A percentile compares a stretch with the other conserved stretches of the same genome.
These are phyloP conservation scores for Pocillopora meandrina DNA, from an alignment of 92 coral and sea anemone species.

Conservation along the genomic window DNA sequence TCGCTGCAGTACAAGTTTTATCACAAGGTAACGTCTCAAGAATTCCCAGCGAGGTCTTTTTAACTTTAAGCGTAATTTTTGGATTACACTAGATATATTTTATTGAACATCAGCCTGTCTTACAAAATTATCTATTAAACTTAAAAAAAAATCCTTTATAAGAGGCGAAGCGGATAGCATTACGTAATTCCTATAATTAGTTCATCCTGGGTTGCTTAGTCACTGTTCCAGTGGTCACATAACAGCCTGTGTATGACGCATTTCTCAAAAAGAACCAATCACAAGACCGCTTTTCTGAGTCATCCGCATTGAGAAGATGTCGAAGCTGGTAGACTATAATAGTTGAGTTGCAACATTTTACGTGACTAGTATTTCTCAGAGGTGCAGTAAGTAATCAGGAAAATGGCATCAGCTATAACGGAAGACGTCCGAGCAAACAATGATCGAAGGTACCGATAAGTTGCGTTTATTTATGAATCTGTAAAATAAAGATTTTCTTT, in stretches of 20 bases:
- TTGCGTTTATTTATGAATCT: neutral
- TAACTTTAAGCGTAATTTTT: too few species aligned
- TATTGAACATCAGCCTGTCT: too few species aligned
- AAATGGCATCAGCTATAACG: constrained; percentile 17
- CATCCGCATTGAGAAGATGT: neutral
- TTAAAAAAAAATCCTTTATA: too few species aligned
- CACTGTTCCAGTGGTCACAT: constrained; percentile 4
- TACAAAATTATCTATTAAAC: too few species aligned
- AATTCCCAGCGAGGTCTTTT: too few species aligned
- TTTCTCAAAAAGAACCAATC: constrained; percentile 13
- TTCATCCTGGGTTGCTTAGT: constrained; percentile 25
- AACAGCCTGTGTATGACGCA: neutral
- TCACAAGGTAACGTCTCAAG: too few species aligned
- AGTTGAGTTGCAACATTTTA: neutral
- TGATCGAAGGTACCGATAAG: constrained; percentile 20
- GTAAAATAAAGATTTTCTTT: neutral
- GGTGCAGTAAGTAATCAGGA: too few species aligned
- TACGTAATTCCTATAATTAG: neutral
- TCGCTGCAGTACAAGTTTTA: too few species aligned
- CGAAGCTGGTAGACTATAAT: neutral
- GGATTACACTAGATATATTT: too few species aligned
- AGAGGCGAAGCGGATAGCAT: neutral
- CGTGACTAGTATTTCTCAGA: neutral
- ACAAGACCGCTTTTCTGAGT: neutral
- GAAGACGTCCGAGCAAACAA: constrained; percentile 14